Evolutionary conservation across 2,888 invertebrate genomes (phyloP), one percentile per base, ranked within the genome.

Genomic region (Phymatocera aterrima): DNA sequence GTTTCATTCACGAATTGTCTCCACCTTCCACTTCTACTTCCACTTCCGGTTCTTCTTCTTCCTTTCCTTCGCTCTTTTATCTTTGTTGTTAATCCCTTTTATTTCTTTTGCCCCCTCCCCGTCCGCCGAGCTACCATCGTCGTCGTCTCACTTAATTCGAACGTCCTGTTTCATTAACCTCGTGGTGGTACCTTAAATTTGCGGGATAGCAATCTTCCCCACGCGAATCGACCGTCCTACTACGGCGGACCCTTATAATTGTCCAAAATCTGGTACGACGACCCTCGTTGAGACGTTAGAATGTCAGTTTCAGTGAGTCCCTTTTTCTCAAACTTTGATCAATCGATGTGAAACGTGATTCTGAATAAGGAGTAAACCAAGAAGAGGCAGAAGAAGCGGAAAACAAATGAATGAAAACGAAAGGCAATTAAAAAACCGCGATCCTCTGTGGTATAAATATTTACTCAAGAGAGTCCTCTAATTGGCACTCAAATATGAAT

Each of bases 81-180:
- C 15, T n/a, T 46, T 46, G 54, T 57, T 61, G 15, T 18, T 34
- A 10, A 12, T n/a, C 68, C 37, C 37, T 1, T 46, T 34, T 51
- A 4, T 18, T 31, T 18, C n/a, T 34, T 18, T 34, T 18, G 10
- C 10, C 12, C 10, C 51, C n/a, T n/a, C n/a, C n/a, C n/a, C n/a
- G n/a, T n/a, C n/a, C n/a, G n/a, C n/a, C n/a, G n/a, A n/a, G n/a
- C n/a, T n/a, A n/a, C n/a, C n/a, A n/a, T n/a, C n/a, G 6, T 31
- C 31, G n/a, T 57, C 40, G 15, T 43, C 57, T 28, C 12, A 15
- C n/a, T 75, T 28, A 37, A 37, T 28, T 74, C 74, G 24, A 57
- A 74, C 74, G 57, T 74, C 74, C 57, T 57, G 74, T 57, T 74
- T 57, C 74, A 74, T 74, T 74, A 74, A 74, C 74, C 74, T 57